Evolutionary conservation across 37 sponge, comb jelly and placozoan genomes (phyloP).

Genomic region (Bolinopsis microptera): DNA sequence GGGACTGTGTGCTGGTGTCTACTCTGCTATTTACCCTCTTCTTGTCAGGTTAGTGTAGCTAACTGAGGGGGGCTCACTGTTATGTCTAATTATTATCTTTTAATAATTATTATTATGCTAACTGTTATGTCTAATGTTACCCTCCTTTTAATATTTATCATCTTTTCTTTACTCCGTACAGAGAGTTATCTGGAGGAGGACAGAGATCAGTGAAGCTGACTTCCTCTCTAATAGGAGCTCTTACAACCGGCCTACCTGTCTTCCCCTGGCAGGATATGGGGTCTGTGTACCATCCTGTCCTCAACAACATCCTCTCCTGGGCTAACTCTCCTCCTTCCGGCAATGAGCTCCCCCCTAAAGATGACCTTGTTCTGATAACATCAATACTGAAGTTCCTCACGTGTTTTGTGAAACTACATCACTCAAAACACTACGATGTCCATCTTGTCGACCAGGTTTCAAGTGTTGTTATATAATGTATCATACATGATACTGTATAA

Average conservation of each 20-base stretch:
- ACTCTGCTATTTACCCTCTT: conserved; percentile 6
- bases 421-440: conserved; percentile 64
- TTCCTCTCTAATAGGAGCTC: background rate
- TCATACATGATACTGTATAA: no score
- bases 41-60: conserved; percentile 4
- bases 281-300: conserved; percentile 33
- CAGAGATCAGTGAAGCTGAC: conserved; percentile 4
- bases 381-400: background rate
- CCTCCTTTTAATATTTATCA: no score
- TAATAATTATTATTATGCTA: no score
- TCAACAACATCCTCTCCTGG: conserved; percentile 28
- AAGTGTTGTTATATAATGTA: no score
- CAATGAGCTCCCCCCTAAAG: conserved; percentile 11
- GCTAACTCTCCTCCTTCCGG: conserved; percentile 43
- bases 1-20: conserved; percentile 21
- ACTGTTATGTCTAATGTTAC: no score
- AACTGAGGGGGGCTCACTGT: no score
- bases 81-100: no score
- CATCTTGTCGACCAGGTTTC: conserved; percentile 26
- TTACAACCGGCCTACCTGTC: background rate
- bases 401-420: conserved; percentile 20
- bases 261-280: conserved; percentile 40
- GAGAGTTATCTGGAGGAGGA: conserved; percentile 18
- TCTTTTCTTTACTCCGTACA: background rate
- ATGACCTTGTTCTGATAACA: conserved; percentile 10